Conservation (phyloP, 2,113 vertebrate genomes). For the Labeo catla region DNA sequence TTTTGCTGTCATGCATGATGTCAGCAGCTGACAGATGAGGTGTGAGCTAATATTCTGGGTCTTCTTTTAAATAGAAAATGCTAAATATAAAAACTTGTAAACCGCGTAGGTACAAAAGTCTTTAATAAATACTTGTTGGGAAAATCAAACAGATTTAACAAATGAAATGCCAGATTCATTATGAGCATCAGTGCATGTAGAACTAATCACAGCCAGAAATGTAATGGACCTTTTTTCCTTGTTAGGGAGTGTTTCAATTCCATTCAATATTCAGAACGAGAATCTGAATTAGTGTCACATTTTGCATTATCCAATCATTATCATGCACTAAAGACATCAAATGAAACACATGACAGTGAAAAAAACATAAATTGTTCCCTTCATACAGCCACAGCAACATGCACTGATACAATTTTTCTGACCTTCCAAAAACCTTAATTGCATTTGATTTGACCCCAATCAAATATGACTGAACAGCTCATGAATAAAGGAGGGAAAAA, state of each 20-base stretch:
- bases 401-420: slow-evolving; percentile 30
- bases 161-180: slow-evolving; percentile 21
- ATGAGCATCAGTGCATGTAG: slow-evolving; percentile 25
- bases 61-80: not conserved
- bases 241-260: not conserved
- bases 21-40: not conserved
- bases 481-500: slow-evolving; percentile 7
- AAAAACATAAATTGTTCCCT: slow-evolving; percentile 37
- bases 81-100: not conserved
- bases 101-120: slow-evolving; percentile 28
- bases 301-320: not conserved
- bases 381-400: slow-evolving; percentile 33
- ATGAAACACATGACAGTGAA: not conserved
- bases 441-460: not conserved
- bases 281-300: not conserved
- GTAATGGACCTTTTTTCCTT: not conserved
- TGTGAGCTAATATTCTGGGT: not conserved
- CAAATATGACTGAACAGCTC: not conserved
- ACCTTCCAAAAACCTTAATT: slow-evolving; percentile 4
- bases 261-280: not conserved
- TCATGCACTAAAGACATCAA: not conserved
- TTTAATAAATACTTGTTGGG: slow-evolving; percentile 46
- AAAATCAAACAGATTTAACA: slow-evolving; percentile 26
- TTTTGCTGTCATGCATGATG: slow-evolving; percentile 17
- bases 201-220: slow-evolving; percentile 10